Base-by-base conservation (phyloP, 2,113 vertebrate species). In the Urocolius indicus region DNA sequence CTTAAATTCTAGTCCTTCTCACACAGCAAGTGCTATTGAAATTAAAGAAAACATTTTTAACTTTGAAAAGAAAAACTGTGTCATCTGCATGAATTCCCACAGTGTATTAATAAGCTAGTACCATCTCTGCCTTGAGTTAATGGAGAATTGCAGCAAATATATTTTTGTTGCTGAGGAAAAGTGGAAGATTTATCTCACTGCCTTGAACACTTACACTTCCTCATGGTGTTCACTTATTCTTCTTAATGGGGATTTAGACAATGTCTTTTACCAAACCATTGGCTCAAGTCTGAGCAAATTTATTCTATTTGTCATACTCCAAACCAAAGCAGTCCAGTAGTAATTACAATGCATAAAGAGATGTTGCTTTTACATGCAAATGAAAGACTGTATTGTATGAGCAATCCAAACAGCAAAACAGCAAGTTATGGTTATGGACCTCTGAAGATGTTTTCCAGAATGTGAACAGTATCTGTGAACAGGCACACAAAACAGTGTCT, bases 151-250 rank as follows among this genome's bases (percentile, higher is more conserved):
- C 57, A 81, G 65, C 32, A 88, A 88, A 95, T 87, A 62, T 29
- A 46, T 73, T 81, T 94, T 91, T 93, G 73, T 91, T 90, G 71
- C 49, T 86, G 43, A 81, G 43, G 48, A 78, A 77, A 93, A 94
- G 45, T 45, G 27, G 57, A 86, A 90, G 48, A 93, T 94, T 89
- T 95, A 71, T 91, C 65, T 86, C 27, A n/a, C 36, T 93, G 48
- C n/a, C 79, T 78, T 81, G 72, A 96, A 91, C 51, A 73, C 32
- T 91, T 75, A 81, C 13, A 73, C 32, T 81, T 80, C 57, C 69
- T 90, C 77, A 71, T 32, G 68, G 29, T 75, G 68, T 57, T 87
- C 87, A 68, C 54, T 95, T 95, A 65, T 32, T 96, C 69, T 92
- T 79, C 55, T 85, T 85, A 93, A 91, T 69, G 16, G 30, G 15